Evolutionary conservation across 2,113 vertebrate genomes (phyloP).

Genomic region (rat (Rattus norvegicus)): DNA sequence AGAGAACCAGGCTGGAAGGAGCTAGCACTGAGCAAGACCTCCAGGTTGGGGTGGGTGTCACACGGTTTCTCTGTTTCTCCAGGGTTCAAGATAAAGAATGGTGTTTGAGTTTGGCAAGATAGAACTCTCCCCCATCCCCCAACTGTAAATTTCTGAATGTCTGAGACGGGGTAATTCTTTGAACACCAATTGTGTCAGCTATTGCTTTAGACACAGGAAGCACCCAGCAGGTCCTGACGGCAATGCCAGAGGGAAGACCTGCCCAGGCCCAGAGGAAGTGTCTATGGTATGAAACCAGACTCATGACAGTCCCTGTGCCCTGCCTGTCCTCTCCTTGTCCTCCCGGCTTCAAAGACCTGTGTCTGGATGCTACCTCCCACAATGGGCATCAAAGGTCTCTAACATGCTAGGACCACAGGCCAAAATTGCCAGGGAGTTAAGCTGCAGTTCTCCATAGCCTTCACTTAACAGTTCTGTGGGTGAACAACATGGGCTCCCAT

Average conservation of each 20-base stretch:
- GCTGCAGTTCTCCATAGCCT: neutral
- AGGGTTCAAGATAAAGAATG: neutral
- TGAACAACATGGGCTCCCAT: neutral
- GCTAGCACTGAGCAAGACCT: neutral
- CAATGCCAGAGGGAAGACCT: neutral
- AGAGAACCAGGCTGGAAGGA: neutral
- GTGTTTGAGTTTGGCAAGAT: neutral
- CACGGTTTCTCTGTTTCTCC: neutral
- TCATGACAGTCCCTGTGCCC: fast-evolving
- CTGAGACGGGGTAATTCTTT: neutral
- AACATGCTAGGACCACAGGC: neutral
- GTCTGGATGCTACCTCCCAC: neutral
- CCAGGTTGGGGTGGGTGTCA: neutral
- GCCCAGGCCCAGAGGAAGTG: neutral
- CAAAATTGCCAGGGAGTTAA: neutral
- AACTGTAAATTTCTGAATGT: neutral
- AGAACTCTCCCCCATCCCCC: neutral
- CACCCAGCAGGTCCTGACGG: too few species aligned
- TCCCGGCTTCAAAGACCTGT: fast-evolving
- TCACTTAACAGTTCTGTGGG: neutral
- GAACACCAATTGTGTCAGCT: neutral
- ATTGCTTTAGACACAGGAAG: neutral
- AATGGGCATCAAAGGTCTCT: neutral
- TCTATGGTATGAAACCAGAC: neutral
- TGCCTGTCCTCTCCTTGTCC: neutral